Evolutionary conservation across 2,113 vertebrate genomes (phyloP), one percentile per base, ranked within the genome.

Genomic region (Procapra przewalskii): DNA sequence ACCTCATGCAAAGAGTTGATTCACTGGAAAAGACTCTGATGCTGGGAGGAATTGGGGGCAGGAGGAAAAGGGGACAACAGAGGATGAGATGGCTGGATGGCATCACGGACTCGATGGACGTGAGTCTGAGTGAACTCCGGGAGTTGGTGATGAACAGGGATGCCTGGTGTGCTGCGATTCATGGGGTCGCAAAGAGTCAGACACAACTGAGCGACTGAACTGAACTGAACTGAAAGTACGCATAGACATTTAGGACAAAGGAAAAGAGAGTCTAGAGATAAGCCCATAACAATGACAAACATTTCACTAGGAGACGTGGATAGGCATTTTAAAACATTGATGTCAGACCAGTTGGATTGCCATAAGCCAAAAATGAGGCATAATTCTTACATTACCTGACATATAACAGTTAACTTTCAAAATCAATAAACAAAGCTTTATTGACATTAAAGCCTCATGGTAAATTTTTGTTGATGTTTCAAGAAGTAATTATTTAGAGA

Each of bases 401-500:
- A 6, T 90, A 17, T 60, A 87, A 7, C 3, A 81, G 7, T 62
- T 95, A 81, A 55, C 55, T 67, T 82, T 91, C 11, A 81, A 36
- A 45, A 29, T 80, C 55, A 16, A 67, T 57, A 80, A 86, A 60
- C 54, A 79, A 64, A 48, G 62, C 36, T 92, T 90, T 80, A 71
- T 95, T 67, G 33, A 67, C 55, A 79, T 21, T 48, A 80, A 55
- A 84, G 14, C 25, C 45, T 84, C 88, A 29, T 94, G 50, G 33
- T 71, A 77, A 77, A 43, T 43, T 77, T 77, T 77, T 77, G 36
- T 43, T 77, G n/a, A 27, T n/a, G 50, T 80, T 15, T 87, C 88
- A 94, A 80, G 80, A 96, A 91, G 52, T 96, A 94, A 54, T 92
- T 88, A 52, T 96, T 50, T n/a, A 96, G 52, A 88, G 54, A 43